Evolutionary conservation across 2,797 vertebrate species (phyloP).

Genomic region (Caiman crocodilus): DNA sequence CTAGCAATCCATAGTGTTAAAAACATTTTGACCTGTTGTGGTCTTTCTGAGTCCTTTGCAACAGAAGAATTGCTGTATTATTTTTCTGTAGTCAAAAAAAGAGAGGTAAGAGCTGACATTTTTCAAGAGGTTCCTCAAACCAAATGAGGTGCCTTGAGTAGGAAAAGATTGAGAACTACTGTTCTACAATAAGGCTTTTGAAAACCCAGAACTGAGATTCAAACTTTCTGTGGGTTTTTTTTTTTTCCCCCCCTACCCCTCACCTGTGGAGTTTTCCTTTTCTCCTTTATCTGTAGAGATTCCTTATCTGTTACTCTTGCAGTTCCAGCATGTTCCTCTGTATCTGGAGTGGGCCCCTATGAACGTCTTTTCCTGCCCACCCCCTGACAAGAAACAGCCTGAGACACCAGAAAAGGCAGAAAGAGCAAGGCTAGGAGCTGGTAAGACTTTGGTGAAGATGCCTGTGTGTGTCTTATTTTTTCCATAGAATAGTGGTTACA

Average conservation of each 20-base stretch:
- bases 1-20: no score
- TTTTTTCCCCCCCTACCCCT: background rate
- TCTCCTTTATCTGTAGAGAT: background rate
- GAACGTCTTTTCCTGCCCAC: slow-evolving; percentile 85
- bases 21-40: no score
- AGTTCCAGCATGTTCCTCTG: slow-evolving; percentile 94
- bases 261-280: background rate
- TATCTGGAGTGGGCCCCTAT: slow-evolving; percentile 97
- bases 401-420: background rate
- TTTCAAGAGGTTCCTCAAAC: no score
- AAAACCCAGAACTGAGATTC: background rate
- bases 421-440: background rate
- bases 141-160: background rate
- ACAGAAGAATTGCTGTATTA: no score
- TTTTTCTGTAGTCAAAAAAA: no score
- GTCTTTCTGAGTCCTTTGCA: no score
- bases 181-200: rapidly evolving
- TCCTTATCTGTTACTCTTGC: background rate
- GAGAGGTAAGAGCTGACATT: no score
- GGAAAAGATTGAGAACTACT: background rate
- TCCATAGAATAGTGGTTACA: rapidly evolving
- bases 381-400: slow-evolving; percentile 56
- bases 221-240: background rate
- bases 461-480: rapidly evolving
- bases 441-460: slow-evolving; percentile 5